Percentiles rank a stretch among this genome's conserved stretches.
Conservation (phyloP, 2,113 vertebrate genomes). For the Danionella cerebrum region DNA sequence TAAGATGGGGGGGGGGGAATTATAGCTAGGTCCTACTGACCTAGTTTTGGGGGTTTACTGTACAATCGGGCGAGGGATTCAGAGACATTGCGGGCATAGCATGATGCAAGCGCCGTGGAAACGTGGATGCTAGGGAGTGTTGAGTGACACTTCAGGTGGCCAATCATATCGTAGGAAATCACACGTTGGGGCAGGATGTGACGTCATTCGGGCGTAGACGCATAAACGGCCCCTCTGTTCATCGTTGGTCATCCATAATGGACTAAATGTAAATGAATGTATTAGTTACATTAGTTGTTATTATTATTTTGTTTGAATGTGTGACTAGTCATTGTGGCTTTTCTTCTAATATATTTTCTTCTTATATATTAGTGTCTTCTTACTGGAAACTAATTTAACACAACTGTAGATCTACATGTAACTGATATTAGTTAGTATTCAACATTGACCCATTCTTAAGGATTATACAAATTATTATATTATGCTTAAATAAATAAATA, state of each 20-base stretch:
- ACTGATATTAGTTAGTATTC: no score
- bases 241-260: not conserved
- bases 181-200: not conserved
- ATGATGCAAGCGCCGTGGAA: conserved; percentile 2
- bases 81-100: not conserved
- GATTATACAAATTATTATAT: no score
- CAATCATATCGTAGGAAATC: not conserved
- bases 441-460: no score
- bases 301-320: no score
- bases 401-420: no score
- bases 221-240: not conserved
- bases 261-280: not conserved
- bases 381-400: no score
- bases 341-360: no score
- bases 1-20: not conserved
- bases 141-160: not conserved
- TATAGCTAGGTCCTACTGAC: conserved; percentile 34
- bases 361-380: no score
- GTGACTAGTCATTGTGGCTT: no score
- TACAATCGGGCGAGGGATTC: not conserved
- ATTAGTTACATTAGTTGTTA: no score
- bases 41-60: conserved; percentile 35
- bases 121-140: not conserved
- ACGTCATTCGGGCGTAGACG: not conserved
- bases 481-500: no score